Evolutionary conservation across 2,113 vertebrate genomes (phyloP), one percentile per base, ranked within the genome.

Genomic region (Uria aalge): DNA sequence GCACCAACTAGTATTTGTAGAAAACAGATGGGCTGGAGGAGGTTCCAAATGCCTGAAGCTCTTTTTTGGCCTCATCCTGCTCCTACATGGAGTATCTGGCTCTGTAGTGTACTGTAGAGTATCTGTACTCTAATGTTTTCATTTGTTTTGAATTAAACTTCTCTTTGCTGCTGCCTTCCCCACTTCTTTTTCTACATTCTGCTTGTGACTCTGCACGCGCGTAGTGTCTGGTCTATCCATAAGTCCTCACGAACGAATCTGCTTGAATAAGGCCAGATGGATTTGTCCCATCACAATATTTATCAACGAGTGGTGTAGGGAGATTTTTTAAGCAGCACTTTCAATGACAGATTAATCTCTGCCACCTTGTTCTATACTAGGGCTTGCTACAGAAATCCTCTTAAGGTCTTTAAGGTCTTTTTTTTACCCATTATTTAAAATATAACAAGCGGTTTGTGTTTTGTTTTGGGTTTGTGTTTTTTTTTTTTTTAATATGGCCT

Each of bases 1-100:
- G 64, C 64, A 91, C 17, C 79, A 86, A 74, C 45, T 93, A 90
- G 85, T 81, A 91, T 57, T 92, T 3, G 18, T 17, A 75, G 69
- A 67, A 91, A 94, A 85, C 90, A 97, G 92, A 91, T 82, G 87
- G 90, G 20, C 27, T 82, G 92, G 81, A 94, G 81, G 69, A 78
- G 62, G 40, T 68, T 91, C 69, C 87, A 87, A 89, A 77, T n/a
- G 79, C 86, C 91, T 89, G 64, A 81, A 84, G 72, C 60, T 81
- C 20, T 30, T 78, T 68, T 87, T 36, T 64, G 43, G 52, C 56
- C 53, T 85, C 53, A 72, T 60, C 60, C 22, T 64, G 34, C 52
- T 92, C 36, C 29, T 78, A 26, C 30, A 84, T 19, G 14, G 43
- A 81, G 47, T 74, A 59, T 59, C 64, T 87, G 76, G 68, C 87